Percentiles rank a stretch among this genome's conserved stretches.
Conservation (phyloP, 2,797 vertebrate genomes). For the Furcifer pardalis region DNA sequence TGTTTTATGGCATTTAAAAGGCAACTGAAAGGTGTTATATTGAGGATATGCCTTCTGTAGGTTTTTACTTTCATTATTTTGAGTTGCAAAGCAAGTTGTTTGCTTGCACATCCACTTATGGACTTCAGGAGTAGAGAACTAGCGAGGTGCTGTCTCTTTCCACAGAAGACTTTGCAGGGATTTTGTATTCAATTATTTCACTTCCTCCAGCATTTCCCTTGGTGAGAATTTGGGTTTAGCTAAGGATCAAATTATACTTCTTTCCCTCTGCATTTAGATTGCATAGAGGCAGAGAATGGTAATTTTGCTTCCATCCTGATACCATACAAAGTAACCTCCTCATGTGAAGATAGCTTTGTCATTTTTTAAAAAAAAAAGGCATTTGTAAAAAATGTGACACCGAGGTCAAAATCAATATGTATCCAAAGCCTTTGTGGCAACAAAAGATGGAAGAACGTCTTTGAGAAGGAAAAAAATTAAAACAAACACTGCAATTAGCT, state of each 20-base stretch:
- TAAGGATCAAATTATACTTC: constrained; percentile 58
- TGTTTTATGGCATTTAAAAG: constrained; percentile 60
- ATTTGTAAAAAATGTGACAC: constrained; percentile 50
- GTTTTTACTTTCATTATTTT: constrained; percentile 56
- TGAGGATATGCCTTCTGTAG: constrained; percentile 59
- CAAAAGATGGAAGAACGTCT: constrained; percentile 65
- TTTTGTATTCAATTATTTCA: constrained; percentile 58
- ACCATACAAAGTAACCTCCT: constrained; percentile 66
- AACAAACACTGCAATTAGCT: constrained; percentile 69
- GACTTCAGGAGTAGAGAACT: constrained; percentile 16
- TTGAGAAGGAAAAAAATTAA: constrained; percentile 70
- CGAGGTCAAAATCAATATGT: constrained; percentile 67
- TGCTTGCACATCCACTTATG: constrained; percentile 33
- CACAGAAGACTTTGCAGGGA: constrained; percentile 43
- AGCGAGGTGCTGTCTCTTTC: constrained; percentile 40
- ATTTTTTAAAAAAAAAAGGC: not conserved
- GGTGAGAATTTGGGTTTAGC: constrained; percentile 50
- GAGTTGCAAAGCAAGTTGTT: constrained; percentile 56
- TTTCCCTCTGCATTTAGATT: constrained; percentile 61
- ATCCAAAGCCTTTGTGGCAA: constrained; percentile 63
- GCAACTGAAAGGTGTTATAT: constrained; percentile 52
- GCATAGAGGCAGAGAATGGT: constrained; percentile 42
- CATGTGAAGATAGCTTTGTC: constrained; percentile 63
- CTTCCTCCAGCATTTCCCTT: constrained; percentile 40
- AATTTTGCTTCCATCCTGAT: constrained; percentile 46